Evolutionary conservation across 1,140 invertebrate genomes (phyloP), one percentile per base, ranked within the genome.

Genomic region (Dufourea novaeangliae): DNA sequence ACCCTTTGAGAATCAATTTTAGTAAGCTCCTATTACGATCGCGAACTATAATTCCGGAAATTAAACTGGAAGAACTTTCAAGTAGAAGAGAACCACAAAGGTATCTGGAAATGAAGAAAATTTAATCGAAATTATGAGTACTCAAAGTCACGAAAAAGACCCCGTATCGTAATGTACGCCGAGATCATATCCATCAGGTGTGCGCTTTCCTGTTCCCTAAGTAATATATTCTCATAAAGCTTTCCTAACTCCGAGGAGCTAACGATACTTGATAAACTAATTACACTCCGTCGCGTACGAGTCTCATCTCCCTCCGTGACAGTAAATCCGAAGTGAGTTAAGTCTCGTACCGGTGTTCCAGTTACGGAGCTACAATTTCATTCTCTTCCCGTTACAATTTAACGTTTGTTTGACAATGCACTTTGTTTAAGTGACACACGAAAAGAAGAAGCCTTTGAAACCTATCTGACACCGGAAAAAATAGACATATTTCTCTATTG

Each of bases 181-280:
- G n/a, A n/a, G n/a, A n/a, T n/a, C n/a, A n/a, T n/a, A n/a, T n/a
- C n/a, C n/a, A n/a, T n/a, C n/a, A n/a, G n/a, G n/a, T n/a, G n/a
- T n/a, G n/a, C n/a, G n/a, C n/a, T n/a, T 46, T 46, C 6, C 39
- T 62, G 20, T 37, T 37, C 34, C 34, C 34, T 37, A 11, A 22
- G 56, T 20, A 57, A 20, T 29, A 17, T 39, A 39, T 32, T n/a
- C 59, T 22, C 25, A 11, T 27, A 64, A 3, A 12, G 27, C 61
- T 44, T 46, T 29, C 39, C 11, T 14, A 29, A 56, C 50, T n/a
- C 22, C 6, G 25, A 0, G 14, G 46, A 64, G 37, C 34, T 72
- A 74, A 71, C 64, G 66, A 46, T 82, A 81, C 73, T 86, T 74
- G 77, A 80, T 83, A 80, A 84, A 80, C 71, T 80, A 84, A 84